phyloP scores from a whole-genome alignment of 2,888 invertebrate genomes.

The Melanchra persicariae region DNA sequence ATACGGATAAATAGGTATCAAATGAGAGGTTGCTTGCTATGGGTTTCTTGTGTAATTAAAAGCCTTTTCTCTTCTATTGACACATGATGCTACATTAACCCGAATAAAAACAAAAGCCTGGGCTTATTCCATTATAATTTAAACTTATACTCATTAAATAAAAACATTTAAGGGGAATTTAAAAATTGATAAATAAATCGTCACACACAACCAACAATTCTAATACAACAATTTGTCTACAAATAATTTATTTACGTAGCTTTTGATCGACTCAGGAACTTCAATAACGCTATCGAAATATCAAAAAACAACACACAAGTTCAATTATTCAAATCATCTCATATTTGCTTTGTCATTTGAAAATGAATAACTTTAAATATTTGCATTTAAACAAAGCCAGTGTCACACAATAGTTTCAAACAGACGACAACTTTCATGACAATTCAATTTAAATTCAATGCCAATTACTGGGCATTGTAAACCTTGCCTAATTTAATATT shows the following conservation, averaged over 20 bases:
- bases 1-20: too few relatives aligned
- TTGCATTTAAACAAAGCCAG: conserved; percentile 27
- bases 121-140: too few relatives aligned
- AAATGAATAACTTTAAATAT: conserved; percentile 43
- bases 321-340: conserved; percentile 21
- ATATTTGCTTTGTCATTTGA: conserved; percentile 19
- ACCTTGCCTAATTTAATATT: conserved; percentile 32
- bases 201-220: neutral
- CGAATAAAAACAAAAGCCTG: too few relatives aligned
- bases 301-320: neutral
- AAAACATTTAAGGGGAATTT: too few relatives aligned
- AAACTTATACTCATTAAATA: too few relatives aligned
- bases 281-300: neutral
- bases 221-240: neutral
- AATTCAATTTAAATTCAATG: conserved; percentile 49
- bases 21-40: too few relatives aligned
- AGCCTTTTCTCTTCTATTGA: too few relatives aligned
- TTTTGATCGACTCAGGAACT: neutral
- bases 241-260: neutral
- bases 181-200: neutral
- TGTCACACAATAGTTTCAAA: conserved; percentile 16
- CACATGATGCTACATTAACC: too few relatives aligned
- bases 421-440: conserved; percentile 24
- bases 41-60: too few relatives aligned
- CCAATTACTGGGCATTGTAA: conserved; percentile 20